These are phyloP conservation scores for Uropetala carovei DNA, from an alignment of 2,888 invertebrate genomes.

Conservation along the genomic window DNA sequence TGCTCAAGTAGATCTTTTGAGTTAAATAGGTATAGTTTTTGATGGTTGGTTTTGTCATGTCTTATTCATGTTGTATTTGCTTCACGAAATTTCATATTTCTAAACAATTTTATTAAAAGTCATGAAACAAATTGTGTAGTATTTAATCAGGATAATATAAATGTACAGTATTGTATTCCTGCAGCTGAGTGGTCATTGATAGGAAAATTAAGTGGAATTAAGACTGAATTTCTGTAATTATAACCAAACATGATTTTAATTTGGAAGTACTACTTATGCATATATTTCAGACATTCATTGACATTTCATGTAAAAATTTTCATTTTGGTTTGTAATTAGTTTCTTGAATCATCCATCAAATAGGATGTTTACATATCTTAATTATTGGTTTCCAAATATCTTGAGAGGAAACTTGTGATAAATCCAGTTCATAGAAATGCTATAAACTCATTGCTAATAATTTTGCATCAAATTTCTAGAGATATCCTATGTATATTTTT, in stretches of 20 bases:
- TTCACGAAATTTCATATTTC: background rate
- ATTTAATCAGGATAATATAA: background rate
- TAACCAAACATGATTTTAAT: background rate
- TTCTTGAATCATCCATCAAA: too few relatives aligned
- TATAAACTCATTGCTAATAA: too few relatives aligned
- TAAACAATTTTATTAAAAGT: conserved; percentile 1
- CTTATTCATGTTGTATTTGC: background rate
- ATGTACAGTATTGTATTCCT: background rate
- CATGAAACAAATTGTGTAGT: background rate
- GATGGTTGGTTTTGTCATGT: background rate
- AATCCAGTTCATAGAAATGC: too few relatives aligned
- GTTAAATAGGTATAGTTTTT: background rate
- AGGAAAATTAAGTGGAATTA: background rate
- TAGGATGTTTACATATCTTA: too few relatives aligned
- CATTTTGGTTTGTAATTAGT: too few relatives aligned
- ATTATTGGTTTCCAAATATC: too few relatives aligned
- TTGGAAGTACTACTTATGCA: too few relatives aligned
- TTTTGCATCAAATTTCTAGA: too few relatives aligned
- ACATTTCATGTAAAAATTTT: too few relatives aligned
- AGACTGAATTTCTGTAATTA: background rate
- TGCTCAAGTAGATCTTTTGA: background rate
- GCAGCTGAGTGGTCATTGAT: background rate
- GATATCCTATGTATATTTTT: too few relatives aligned
- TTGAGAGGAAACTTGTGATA: too few relatives aligned
- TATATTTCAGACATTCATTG: too few relatives aligned